Conservation (phyloP, 2,113 vertebrate species). For the Varanus salvator region DNA sequence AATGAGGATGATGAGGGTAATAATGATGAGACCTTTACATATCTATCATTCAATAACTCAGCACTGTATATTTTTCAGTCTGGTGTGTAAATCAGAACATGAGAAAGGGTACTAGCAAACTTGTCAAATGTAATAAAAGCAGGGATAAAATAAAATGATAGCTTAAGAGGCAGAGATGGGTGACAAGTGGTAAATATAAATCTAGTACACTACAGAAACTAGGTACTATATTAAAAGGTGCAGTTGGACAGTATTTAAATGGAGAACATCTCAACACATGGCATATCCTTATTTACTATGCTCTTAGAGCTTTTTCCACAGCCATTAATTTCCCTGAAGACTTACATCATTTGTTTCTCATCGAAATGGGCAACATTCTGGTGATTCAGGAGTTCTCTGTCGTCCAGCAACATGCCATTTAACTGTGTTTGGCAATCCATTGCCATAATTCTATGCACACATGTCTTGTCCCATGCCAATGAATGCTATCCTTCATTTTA, state of each 20-base stretch:
- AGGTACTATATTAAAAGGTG: not conserved
- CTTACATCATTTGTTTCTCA: constrained; percentile 40
- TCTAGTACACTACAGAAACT: not conserved
- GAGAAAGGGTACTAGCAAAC: not conserved
- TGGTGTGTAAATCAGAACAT: not conserved
- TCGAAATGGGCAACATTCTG: constrained; percentile 59
- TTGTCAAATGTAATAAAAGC: not conserved
- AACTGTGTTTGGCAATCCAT: constrained; percentile 52
- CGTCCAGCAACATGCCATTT: constrained; percentile 49
- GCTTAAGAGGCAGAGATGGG: not conserved
- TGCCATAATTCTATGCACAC: constrained; percentile 43
- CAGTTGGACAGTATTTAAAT: not conserved
- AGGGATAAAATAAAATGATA: not conserved
- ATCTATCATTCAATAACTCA: not conserved
- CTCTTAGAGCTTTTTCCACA: constrained; percentile 20
- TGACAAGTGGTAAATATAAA: not conserved
- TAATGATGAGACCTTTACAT: not conserved
- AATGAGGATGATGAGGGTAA: not conserved
- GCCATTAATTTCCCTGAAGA: constrained; percentile 60
- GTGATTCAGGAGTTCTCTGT: constrained; percentile 60
- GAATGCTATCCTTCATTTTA: not conserved
- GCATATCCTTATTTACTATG: constrained; percentile 61
- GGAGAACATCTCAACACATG: not conserved
- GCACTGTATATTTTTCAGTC: not conserved
- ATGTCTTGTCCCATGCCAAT: not conserved